Evolutionary conservation across 2,113 vertebrate species (phyloP).

Genomic region (Ciconia boyciana): DNA sequence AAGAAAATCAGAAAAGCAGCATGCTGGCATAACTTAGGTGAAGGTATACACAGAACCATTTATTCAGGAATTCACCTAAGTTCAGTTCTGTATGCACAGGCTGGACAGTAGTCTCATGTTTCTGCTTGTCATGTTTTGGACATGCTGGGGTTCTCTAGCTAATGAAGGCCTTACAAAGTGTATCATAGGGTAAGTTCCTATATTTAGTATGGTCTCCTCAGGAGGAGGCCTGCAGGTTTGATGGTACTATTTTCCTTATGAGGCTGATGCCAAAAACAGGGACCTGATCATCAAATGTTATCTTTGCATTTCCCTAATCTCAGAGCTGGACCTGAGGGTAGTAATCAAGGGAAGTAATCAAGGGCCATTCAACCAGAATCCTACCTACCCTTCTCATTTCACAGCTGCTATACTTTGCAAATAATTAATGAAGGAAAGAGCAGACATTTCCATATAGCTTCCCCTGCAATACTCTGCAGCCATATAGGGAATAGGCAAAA

Average conservation of each 20-base stretch:
- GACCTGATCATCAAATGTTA: neutral
- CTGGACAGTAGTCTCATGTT: neutral
- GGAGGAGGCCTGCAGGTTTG: neutral
- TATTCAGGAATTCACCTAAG: neutral
- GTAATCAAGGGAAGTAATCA: neutral
- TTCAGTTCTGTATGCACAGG: neutral
- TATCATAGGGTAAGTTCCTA: neutral
- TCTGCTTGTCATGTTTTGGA: neutral
- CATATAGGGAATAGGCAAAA: neutral
- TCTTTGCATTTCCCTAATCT: neutral
- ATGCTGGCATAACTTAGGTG: neutral
- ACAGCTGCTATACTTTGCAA: neutral
- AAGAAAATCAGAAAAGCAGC: neutral
- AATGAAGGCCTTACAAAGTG: neutral
- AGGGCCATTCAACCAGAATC: neutral
- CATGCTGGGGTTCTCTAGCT: neutral
- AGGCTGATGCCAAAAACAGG: neutral
- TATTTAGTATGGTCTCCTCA: neutral
- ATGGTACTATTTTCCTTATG: neutral
- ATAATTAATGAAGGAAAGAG: neutral
- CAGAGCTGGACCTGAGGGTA: neutral
- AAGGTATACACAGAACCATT: neutral
- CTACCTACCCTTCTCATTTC: neutral
- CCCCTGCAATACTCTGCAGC: neutral
- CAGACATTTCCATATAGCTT: neutral